Evolutionary conservation across 2,888 invertebrate genomes (phyloP), one percentile per base, ranked within the genome.

Genomic region (Nezara viridula): DNA sequence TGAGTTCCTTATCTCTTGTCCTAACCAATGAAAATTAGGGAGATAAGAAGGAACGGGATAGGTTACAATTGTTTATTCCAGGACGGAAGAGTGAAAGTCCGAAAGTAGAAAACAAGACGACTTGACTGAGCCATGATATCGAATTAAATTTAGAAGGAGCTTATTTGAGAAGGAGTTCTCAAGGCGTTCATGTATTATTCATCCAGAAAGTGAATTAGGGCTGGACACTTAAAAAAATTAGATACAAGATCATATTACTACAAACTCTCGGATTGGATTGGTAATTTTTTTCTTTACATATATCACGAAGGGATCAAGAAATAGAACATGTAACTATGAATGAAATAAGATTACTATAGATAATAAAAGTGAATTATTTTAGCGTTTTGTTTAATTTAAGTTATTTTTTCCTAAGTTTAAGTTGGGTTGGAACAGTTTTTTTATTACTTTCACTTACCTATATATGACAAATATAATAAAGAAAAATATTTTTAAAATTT

Each of bases 121-220:
- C n/a, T 44, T 16, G 21, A n/a, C 24, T 81, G 44, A 47, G 81
- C 12, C 24, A n/a, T 44, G 47, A 47, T 81, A n/a, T 81, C 44
- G 44, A 81, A 81, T 81, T 81, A 81, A 81, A 81, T 40, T 77
- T 77, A 77, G 77, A 44, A 77, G 24, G 21, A 40, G 77, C 6
- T 7, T 40, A 44, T 81, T 81, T n/a, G n/a, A 44, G 37, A 40
- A 44, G 40, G 37, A 21, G 40, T 77, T 77, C 40, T 24, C 32
- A 24, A 40, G 44, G 16, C 81, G 81, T 40, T 81, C 81, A 81
- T 81, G 81, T 81, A 81, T 81, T 81, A 81, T 81, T 81, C 81
- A 81, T 81, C 81, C 81, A 24, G 44, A 81, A 81, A n/a, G 44
- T 44, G 16, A 81, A 44, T n/a, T 47, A 37, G 66, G 66, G 6